These are phyloP conservation scores for Hemicordylus capensis DNA, from an alignment of 2,113 vertebrate species.

Conservation along the genomic window DNA sequence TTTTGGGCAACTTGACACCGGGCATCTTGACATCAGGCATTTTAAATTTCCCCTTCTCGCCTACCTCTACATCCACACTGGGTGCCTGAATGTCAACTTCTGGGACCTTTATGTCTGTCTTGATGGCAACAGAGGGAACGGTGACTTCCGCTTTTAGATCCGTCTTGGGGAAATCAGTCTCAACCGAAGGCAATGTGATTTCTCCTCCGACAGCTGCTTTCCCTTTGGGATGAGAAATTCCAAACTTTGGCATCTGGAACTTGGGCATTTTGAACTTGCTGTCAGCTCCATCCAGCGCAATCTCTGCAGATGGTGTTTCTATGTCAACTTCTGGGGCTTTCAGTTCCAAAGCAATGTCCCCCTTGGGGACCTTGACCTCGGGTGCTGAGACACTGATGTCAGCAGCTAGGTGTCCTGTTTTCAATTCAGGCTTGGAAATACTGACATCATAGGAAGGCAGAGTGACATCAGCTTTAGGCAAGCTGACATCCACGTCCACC, in stretches of 20 bases:
- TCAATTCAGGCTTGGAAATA: too few species aligned
- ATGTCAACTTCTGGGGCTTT: neutral
- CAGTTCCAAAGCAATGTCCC: neutral
- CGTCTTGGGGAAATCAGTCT: fast-evolving
- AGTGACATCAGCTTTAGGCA: too few species aligned
- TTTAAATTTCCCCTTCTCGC: neutral
- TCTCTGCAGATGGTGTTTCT: constrained; percentile 36
- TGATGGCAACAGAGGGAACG: neutral
- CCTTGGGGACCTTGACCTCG: neutral
- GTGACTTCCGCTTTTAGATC: neutral
- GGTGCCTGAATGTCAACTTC: neutral
- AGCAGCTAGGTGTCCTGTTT: neutral
- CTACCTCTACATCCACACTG: neutral
- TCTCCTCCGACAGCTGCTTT: fast-evolving
- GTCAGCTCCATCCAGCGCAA: neutral
- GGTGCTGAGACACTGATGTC: neutral
- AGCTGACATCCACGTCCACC: too few species aligned
- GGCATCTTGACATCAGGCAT: neutral
- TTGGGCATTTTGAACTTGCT: neutral
- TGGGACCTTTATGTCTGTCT: neutral
- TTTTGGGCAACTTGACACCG: fast-evolving
- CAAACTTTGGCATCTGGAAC: constrained; percentile 17
- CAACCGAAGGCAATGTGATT: fast-evolving
- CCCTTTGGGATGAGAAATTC: neutral
- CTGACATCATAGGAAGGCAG: too few species aligned